phyloP scores from a whole-genome alignment of 2,888 invertebrate genomes.

The Lasius fuliginosus region DNA sequence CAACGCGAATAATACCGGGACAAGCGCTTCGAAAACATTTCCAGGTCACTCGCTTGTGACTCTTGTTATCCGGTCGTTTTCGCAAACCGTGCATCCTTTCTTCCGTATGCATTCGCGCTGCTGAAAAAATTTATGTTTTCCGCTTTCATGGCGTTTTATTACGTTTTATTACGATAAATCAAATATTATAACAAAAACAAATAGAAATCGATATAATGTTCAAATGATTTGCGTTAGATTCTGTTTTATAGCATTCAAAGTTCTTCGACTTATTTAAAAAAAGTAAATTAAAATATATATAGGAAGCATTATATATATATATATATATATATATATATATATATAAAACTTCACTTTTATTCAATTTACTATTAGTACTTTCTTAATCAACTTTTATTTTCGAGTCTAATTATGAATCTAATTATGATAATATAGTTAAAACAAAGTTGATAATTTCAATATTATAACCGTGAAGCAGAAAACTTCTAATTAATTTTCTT shows the following conservation, averaged over 20 bases:
- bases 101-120: not conserved
- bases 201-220: not conserved
- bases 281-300: not conserved
- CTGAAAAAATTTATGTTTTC: not conserved
- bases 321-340: too few relatives aligned
- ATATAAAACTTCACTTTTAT: not conserved
- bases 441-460: not conserved
- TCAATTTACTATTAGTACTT: not conserved
- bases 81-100: not conserved
- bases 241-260: not conserved
- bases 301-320: not conserved
- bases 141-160: not conserved
- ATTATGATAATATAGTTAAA: not conserved
- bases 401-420: not conserved
- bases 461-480: not conserved
- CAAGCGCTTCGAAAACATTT: constrained; percentile 28
- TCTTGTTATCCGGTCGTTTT: constrained; percentile 2
- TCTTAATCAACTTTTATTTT: constrained; percentile 10
- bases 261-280: not conserved
- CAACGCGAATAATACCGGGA: constrained; percentile 9
- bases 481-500: not conserved
- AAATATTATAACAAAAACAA: not conserved
- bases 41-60: constrained; percentile 35
- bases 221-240: not conserved
- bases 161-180: not conserved